These are phyloP conservation scores for Nomada lathburiana DNA, from an alignment of 2,888 invertebrate species.

Conservation along the genomic window DNA sequence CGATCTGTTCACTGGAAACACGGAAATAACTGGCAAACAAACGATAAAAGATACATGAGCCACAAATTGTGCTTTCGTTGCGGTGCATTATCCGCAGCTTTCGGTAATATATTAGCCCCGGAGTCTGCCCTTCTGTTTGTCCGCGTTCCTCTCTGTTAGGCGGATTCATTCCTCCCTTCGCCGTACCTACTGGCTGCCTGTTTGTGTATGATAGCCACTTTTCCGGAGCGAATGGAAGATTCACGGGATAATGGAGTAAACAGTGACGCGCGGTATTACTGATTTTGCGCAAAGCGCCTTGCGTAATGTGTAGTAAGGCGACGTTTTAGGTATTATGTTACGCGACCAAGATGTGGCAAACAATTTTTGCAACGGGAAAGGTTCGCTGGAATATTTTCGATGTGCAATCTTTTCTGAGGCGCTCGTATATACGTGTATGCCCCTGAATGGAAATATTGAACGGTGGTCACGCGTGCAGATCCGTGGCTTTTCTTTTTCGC, in stretches of 20 bases:
- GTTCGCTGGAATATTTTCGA: too few species aligned
- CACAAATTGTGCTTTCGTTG: constrained; percentile 38
- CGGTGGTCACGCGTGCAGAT: too few species aligned
- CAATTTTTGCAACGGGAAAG: neutral
- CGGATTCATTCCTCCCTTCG: neutral
- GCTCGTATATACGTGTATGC: too few species aligned
- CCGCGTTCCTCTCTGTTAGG: neutral
- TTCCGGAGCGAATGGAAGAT: constrained; percentile 11
- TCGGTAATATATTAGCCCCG: constrained; percentile 28
- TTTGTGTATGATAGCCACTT: constrained; percentile 19
- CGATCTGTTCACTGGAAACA: constrained; percentile 21
- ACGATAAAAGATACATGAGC: constrained; percentile 42
- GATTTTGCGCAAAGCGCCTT: neutral
- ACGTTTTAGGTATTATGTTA: neutral
- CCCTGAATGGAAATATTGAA: too few species aligned
- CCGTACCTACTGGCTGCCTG: neutral
- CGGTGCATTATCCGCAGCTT: constrained; percentile 37
- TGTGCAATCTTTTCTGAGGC: too few species aligned
- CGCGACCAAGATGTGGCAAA: neutral
- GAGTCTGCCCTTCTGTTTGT: constrained; percentile 20
- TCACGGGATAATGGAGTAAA: constrained; percentile 9
- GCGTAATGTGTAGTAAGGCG: neutral
- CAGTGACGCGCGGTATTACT: constrained; percentile 9
- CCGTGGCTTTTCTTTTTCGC: too few species aligned
- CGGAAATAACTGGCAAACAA: constrained; percentile 37